phyloP scores from a whole-genome alignment of 2,113 vertebrate species.

The Psittacus erithacus region DNA sequence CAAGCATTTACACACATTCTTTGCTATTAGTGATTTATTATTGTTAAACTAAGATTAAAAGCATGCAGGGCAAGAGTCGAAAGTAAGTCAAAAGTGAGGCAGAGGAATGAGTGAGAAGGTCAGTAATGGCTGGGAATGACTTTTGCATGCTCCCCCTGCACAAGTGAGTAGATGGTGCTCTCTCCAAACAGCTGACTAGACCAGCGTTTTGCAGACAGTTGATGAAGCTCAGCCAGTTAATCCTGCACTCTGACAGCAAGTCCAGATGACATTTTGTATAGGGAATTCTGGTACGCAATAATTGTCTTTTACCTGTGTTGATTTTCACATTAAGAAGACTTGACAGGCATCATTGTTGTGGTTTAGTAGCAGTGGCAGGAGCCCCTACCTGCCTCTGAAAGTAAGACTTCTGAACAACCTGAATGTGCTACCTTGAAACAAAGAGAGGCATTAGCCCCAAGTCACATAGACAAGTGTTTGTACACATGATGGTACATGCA shows the following conservation, averaged over 20 bases:
- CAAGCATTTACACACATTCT: constrained; percentile 37
- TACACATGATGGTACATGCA: not conserved
- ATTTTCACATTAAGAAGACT: not conserved
- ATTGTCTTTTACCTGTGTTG: not conserved
- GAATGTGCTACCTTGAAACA: not conserved
- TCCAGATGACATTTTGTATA: not conserved
- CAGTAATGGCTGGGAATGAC: fast-evolving
- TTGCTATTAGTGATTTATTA: constrained; percentile 56
- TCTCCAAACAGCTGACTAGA: fast-evolving
- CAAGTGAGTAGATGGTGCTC: not conserved
- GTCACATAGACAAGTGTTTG: not conserved
- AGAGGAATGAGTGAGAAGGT: not conserved
- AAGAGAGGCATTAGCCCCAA: not conserved
- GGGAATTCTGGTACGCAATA: not conserved
- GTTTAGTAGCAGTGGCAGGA: not conserved
- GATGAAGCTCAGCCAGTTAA: not conserved
- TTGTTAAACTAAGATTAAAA: constrained; percentile 38
- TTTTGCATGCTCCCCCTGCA: not conserved
- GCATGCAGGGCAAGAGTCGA: constrained; percentile 6
- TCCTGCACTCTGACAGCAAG: not conserved
- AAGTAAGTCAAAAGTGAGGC: not conserved
- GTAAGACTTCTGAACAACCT: not conserved
- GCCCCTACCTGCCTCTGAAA: not conserved
- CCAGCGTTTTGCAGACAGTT: not conserved
- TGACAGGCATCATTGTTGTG: not conserved